Evolutionary conservation across 2,888 invertebrate genomes (phyloP).

Genomic region (Agriotes lineatus): DNA sequence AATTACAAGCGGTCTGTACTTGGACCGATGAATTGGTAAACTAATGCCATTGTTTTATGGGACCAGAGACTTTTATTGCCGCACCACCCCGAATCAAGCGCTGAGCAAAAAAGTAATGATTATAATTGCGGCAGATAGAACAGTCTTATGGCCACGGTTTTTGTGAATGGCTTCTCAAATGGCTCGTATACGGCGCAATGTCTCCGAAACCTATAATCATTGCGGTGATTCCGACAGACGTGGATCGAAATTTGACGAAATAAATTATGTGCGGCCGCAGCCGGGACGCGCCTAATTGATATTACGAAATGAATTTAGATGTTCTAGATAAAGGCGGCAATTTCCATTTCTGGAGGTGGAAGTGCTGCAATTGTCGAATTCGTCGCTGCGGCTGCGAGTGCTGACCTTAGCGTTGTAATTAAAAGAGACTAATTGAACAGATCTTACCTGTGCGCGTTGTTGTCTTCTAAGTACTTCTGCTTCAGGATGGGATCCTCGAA

Average conservation of each 20-base stretch:
- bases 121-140: constrained; percentile 55
- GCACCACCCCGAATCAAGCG: constrained; percentile 37
- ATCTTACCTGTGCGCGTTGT: constrained; percentile 81
- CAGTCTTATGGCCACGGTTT: constrained; percentile 48
- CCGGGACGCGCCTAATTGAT: constrained; percentile 25
- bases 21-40: constrained; percentile 38
- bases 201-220: constrained; percentile 60
- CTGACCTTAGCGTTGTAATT: too few relatives aligned
- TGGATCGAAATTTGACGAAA: constrained; percentile 52
- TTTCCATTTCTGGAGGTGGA: not conserved
- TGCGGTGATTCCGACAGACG: constrained; percentile 55
- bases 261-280: constrained; percentile 30
- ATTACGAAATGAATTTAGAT: constrained; percentile 23
- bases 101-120: constrained; percentile 55
- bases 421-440: too few relatives aligned
- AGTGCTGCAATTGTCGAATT: too few relatives aligned
- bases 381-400: too few relatives aligned
- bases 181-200: constrained; percentile 47
- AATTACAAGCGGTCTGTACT: constrained; percentile 18
- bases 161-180: constrained; percentile 55
- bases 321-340: not conserved
- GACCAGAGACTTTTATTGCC: constrained; percentile 39
- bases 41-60: constrained; percentile 52
- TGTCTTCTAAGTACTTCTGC: constrained; percentile 85
- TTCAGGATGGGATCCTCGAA: constrained; percentile 82